Evolutionary conservation across 1,140 invertebrate genomes (phyloP).

Genomic region (Procambarus clarkii): DNA sequence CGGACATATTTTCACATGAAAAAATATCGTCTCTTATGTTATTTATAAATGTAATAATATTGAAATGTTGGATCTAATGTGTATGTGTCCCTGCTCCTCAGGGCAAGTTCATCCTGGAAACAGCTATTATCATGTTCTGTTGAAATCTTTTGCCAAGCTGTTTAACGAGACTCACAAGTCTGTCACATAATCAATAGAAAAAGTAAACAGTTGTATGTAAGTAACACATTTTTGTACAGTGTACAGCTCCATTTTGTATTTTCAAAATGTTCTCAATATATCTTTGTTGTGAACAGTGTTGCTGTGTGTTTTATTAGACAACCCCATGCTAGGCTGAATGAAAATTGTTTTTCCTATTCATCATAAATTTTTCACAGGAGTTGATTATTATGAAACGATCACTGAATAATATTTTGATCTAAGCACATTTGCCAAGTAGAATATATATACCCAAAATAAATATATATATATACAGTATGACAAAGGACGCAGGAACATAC

Average conservation of each 20-base stretch:
- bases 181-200: conserved; percentile 6
- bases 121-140: neutral
- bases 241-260: conserved; percentile 64
- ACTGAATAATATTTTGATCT: too few relatives aligned
- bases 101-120: neutral
- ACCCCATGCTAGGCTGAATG: neutral
- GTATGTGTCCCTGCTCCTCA: neutral
- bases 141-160: neutral
- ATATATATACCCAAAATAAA: too few relatives aligned
- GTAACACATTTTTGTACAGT: conserved; percentile 52
- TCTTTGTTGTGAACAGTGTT: conserved; percentile 64
- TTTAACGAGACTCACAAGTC: neutral
- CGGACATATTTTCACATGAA: too few relatives aligned
- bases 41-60: too few relatives aligned
- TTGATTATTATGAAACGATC: too few relatives aligned
- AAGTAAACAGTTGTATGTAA: conserved; percentile 45
- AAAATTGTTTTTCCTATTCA: too few relatives aligned
- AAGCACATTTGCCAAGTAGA: too few relatives aligned
- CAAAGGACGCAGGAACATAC: too few relatives aligned
- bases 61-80: neutral
- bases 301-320: conserved; percentile 36
- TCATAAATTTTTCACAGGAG: too few relatives aligned
- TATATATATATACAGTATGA: too few relatives aligned
- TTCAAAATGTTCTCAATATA: conserved; percentile 66
- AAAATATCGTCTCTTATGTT: too few relatives aligned